Conservation (phyloP, 37 sponge, comb jelly and placozoan genomes). For the Spongilla lacustris region DNA sequence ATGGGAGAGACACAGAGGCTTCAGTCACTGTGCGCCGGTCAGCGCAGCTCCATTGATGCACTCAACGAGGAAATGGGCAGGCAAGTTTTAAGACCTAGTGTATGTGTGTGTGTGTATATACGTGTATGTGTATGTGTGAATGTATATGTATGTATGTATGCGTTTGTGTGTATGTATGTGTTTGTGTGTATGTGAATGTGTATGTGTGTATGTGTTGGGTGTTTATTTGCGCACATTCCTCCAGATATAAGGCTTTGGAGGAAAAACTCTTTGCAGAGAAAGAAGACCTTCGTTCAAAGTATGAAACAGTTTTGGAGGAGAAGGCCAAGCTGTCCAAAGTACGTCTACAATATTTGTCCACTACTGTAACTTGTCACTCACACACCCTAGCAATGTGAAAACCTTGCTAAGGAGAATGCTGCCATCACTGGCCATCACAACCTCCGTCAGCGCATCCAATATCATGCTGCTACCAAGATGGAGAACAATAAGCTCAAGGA, state of each 20-base stretch:
- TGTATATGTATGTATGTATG: not conserved
- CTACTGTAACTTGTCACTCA: not conserved
- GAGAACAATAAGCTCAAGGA: constrained; percentile 83
- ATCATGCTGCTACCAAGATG: constrained; percentile 70
- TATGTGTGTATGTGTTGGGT: not conserved
- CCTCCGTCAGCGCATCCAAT: constrained; percentile 80
- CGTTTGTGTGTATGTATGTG: not conserved
- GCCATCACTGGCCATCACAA: constrained; percentile 78
- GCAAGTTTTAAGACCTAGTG: constrained; percentile 5
- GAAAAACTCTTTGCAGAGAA: constrained; percentile 63
- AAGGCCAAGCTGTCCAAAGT: constrained; percentile 76
- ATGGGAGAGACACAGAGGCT: not conserved
- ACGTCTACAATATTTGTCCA: not conserved
- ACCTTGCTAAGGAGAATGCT: constrained; percentile 73
- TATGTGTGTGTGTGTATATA: too few species aligned
- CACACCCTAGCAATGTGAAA: constrained; percentile 53
- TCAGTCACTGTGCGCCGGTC: not conserved
- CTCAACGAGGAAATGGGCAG: constrained; percentile 61
- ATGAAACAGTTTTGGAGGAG: constrained; percentile 69
- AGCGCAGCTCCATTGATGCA: constrained; percentile 5
- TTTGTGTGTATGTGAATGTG: too few species aligned
- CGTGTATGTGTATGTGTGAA: too few species aligned
- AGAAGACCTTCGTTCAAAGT: constrained; percentile 63
- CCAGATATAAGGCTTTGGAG: constrained; percentile 63
- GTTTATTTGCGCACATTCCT: too few species aligned